Base-by-base conservation (phyloP, 2,113 vertebrate genomes). In the Micronycteris hirsuta region DNA sequence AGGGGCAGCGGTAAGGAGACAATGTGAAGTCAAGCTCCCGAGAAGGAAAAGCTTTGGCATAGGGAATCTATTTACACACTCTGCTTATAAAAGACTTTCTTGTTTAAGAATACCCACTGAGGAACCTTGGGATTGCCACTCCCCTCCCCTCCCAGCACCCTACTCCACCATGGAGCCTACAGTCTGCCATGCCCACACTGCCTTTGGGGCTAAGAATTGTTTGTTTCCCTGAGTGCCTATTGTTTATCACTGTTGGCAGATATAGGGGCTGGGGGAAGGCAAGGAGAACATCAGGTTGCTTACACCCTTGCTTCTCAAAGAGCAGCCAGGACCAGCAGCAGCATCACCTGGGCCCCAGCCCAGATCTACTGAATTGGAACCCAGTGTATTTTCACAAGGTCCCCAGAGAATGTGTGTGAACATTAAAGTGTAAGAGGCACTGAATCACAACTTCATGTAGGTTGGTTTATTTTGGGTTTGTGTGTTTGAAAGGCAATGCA, bases 61-160 rank as follows among this genome's bases (percentile, higher is more conserved):
- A 61, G 47, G 61, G 24, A 20, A 43, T 61, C 19, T 1, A 20
- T 17, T 81, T 22, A 33, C 19, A 45, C 1, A 5, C 26, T 74
- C 22, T 67, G n/a, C 33, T 85, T n/a, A 52, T n/a, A 73, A 77
- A 36, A 58, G 19, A 28, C 47, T 16, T 88, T 54, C 58, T 41
- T 11, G 3, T 74, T 74, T 12, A 58, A 86, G 86, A 33, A 6
- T 2, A 4, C 14, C 47, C 41, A 7, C 0, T 4, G 24, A 68
- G 67, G 54, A 61, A 12, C 22, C 54, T 70, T 47, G 33, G 15
- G 28, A 31, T 2, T 33, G 45, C 36, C 31, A 4, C 52, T 49
- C 0, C 1, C 17, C 2, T 19, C 41, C 7, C 16, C 4, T 56
- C 14, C 33, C 19, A 4, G n/a, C 4, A 22, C 4, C 8, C 1